Evolutionary conservation across 2,888 invertebrate genomes (phyloP), one percentile per base, ranked within the genome.

Genomic region (Pachliopta kotzebuea): DNA sequence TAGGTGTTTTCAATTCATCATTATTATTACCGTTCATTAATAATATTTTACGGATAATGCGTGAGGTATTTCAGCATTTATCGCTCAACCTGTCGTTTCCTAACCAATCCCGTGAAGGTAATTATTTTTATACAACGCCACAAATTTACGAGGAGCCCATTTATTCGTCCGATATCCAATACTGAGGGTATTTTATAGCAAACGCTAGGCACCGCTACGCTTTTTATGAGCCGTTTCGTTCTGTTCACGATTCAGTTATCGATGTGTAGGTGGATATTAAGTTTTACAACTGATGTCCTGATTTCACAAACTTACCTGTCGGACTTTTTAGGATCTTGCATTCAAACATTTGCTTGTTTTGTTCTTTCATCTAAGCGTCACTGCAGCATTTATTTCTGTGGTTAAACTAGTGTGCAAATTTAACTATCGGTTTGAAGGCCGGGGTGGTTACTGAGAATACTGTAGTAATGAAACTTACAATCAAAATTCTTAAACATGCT

Each of bases 91-190:
- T 53, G 61, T 53, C 61, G 61, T 57, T 61, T 61, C 23, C 63
- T 37, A 31, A 60, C 59, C 49, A 55, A 71, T 71, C 71, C 70
- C 55, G 68, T 59, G 62, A 60, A 69, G 71, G 72, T 74, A 74
- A 74, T 74, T 73, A 76, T 74, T 72, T 75, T 76, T 76, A 75
- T 76, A 75, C 74, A 75, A 74, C 71, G 69, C 69, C 70, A 69
- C 70, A 68, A 67, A 66, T 71, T 78, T 76, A 79, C 73, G 78
- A 73, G 69, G 70, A 65, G 66, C 70, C 72, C 72, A 71, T 75
- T 79, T 79, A 78, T 78, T 78, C 74, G 70, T 75, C 71, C 74
- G 80, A 83, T 83, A 83, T 79, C 81, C 74, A 76, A 83, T 79
- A 76, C 76, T 74, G 70, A 68, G 70, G 70, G 24, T 68, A 70